These are phyloP conservation scores for Aricia artaxerxes DNA, from an alignment of 2,888 invertebrate genomes.

Conservation along the genomic window DNA sequence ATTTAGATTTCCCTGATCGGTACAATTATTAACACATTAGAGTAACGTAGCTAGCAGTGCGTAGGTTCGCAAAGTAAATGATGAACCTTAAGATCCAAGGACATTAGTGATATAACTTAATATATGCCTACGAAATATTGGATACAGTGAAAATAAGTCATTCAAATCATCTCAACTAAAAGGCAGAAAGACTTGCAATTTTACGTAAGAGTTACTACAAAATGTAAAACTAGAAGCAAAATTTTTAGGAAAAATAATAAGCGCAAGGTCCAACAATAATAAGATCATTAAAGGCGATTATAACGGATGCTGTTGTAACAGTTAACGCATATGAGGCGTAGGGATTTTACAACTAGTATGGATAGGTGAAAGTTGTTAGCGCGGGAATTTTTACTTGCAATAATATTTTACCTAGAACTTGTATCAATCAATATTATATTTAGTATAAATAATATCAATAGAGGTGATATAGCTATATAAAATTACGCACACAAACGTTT, in stretches of 20 bases:
- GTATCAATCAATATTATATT: not conserved
- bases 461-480: too few relatives aligned
- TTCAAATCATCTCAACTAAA: not conserved
- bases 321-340: not conserved
- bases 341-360: not conserved
- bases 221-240: not conserved
- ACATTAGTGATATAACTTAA: not conserved
- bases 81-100: not conserved
- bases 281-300: not conserved
- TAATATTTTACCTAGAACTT: not conserved
- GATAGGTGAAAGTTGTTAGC: not conserved
- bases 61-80: not conserved
- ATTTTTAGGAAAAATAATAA: not conserved
- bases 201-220: not conserved
- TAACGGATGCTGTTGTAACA: not conserved
- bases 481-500: too few relatives aligned
- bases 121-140: not conserved
- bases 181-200: not conserved
- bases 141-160: not conserved
- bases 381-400: not conserved
- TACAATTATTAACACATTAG: not conserved
- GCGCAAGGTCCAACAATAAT: not conserved
- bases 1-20: not conserved
- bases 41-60: not conserved
- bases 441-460: too few relatives aligned